A percentile compares a stretch with the other conserved stretches of the same genome.
phyloP scores from a whole-genome alignment of 2,797 vertebrate species.

The Carcharodon carcharias region DNA sequence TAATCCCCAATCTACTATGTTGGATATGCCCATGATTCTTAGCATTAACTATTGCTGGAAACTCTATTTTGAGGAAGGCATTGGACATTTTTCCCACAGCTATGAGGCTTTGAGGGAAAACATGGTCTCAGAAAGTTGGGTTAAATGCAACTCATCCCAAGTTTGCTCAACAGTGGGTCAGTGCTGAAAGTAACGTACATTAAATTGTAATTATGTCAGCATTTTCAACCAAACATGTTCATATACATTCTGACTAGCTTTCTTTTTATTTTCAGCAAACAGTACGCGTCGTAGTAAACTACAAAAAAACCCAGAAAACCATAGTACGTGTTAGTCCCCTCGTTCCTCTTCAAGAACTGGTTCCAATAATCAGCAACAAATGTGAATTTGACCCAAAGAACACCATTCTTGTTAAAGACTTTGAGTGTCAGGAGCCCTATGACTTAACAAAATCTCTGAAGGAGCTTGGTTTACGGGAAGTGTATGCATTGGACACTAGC shows the following conservation, averaged over 20 bases:
- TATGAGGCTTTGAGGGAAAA: neutral
- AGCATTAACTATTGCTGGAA: neutral
- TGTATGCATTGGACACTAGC: conserved; percentile 81
- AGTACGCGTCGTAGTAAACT: conserved; percentile 91
- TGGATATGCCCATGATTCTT: neutral
- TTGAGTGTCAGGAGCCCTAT: conserved; percentile 70
- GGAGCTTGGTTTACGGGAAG: conserved; percentile 80
- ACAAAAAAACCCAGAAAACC: conserved; percentile 88
- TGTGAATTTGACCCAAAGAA: conserved; percentile 82
- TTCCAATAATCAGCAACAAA: conserved; percentile 80
- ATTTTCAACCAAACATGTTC: neutral
- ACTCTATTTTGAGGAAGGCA: neutral
- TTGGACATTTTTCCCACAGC: neutral
- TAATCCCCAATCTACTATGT: neutral
- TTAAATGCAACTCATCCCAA: neutral
- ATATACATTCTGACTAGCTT: neutral
- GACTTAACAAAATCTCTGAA: conserved; percentile 79
- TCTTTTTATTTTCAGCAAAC: conserved; percentile 69
- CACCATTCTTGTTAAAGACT: conserved; percentile 72
- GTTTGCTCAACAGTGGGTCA: neutral
- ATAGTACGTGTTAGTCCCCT: conserved; percentile 83
- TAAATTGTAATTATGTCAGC: neutral
- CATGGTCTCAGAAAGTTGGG: neutral
- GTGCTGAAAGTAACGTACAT: neutral
- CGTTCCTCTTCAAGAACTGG: conserved; percentile 68